Evolutionary conservation across 2,888 invertebrate species (phyloP).

Genomic region (Polyploca ridens): DNA sequence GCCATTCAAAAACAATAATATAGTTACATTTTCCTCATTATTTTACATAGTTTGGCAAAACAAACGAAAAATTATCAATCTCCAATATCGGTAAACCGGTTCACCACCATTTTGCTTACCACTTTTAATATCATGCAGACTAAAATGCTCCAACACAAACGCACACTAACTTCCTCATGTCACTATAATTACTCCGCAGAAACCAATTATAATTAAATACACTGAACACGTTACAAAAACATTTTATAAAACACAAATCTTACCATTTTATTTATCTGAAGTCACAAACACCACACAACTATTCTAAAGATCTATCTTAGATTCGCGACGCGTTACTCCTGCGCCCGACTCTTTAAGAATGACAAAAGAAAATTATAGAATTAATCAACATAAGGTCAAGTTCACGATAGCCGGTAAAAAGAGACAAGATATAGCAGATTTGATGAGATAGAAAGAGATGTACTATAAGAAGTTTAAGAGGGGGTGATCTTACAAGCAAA

Average conservation of each 20-base stretch:
- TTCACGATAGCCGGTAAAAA: slow-evolving; percentile 60
- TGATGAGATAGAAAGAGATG: slow-evolving; percentile 41
- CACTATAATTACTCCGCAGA: background rate
- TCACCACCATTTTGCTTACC: slow-evolving; percentile 40
- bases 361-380: slow-evolving; percentile 58
- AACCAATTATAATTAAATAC: background rate
- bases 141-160: background rate
- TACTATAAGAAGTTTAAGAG: slow-evolving; percentile 25
- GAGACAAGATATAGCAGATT: slow-evolving; percentile 34
- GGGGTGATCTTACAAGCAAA: slow-evolving; percentile 56
- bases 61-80: background rate
- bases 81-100: slow-evolving; percentile 31
- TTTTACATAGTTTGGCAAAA: background rate
- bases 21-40: background rate
- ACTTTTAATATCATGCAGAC: slow-evolving; percentile 1
- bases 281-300: slow-evolving; percentile 36
- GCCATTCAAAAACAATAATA: background rate
- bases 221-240: background rate
- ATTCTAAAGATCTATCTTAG: slow-evolving; percentile 34
- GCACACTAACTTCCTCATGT: slow-evolving; percentile 19
- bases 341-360: slow-evolving; percentile 54
- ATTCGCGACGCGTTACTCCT: slow-evolving; percentile 49
- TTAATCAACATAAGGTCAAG: slow-evolving; percentile 67
- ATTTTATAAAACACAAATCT: background rate
- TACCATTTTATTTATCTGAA: slow-evolving; percentile 6